Percentiles rank a stretch among this genome's conserved stretches.
Conservation (phyloP, 2,113 vertebrate genomes). For the Pluvialis apricaria region DNA sequence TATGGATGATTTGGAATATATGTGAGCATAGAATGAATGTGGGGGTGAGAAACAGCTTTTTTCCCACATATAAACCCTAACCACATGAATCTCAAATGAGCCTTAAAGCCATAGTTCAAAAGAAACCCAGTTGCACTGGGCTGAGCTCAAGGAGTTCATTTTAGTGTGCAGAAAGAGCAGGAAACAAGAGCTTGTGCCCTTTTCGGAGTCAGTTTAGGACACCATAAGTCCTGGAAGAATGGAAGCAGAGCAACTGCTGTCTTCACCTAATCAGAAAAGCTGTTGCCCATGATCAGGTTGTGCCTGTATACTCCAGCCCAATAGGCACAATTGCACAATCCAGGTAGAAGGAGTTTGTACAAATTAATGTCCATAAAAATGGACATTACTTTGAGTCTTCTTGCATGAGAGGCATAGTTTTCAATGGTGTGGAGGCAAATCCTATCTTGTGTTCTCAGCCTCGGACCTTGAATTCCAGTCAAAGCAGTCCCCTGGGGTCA, state of each 20-base stretch:
- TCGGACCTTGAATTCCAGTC: background rate
- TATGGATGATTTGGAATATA: background rate
- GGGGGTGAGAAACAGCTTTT: background rate
- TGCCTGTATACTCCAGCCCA: rapidly evolving
- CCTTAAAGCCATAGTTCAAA: background rate
- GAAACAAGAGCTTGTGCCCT: background rate
- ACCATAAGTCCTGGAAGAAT: background rate
- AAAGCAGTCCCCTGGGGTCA: background rate
- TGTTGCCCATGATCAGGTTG: background rate
- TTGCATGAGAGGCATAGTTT: background rate
- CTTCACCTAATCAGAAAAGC: background rate
- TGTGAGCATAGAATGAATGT: background rate
- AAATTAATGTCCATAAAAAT: background rate
- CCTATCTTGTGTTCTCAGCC: background rate
- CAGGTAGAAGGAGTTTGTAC: background rate
- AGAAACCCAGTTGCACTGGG: background rate
- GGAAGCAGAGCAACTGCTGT: background rate
- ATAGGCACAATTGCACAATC: background rate
- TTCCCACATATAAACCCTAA: background rate
- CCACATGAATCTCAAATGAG: background rate
- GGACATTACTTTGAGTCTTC: background rate
- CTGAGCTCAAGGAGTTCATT: background rate
- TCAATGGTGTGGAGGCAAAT: background rate
- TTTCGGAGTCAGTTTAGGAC: background rate
- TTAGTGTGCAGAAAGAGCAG: background rate